These are phyloP conservation scores for Mastacembelus armatus DNA, from an alignment of 2,797 vertebrate genomes.

Conservation along the genomic window DNA sequence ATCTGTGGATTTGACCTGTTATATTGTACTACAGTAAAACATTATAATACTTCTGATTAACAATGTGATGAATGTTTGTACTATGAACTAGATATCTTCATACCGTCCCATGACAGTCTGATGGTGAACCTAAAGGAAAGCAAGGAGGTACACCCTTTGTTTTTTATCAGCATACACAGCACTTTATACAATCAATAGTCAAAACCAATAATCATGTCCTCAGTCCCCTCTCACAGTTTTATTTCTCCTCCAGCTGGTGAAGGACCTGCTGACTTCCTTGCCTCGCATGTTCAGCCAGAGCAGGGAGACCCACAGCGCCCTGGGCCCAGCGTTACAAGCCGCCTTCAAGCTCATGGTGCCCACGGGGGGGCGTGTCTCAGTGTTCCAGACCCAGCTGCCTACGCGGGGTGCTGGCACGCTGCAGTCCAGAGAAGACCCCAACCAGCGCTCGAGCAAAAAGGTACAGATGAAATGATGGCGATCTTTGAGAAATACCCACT, in stretches of 20 bases:
- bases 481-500: too few relatives aligned
- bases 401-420: conserved; percentile 91
- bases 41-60: too few relatives aligned
- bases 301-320: conserved; percentile 93
- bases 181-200: not conserved
- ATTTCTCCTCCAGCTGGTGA: conserved; percentile 87
- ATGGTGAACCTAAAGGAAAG: conserved; percentile 97
- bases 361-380: conserved; percentile 93
- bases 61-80: not conserved
- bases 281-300: conserved; percentile 93
- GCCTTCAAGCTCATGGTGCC: conserved; percentile 96
- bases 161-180: not conserved
- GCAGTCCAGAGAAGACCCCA: conserved; percentile 96
- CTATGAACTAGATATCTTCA: conserved; percentile 83
- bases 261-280: conserved; percentile 89
- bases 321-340: conserved; percentile 95
- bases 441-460: conserved; percentile 96
- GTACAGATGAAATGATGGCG: conserved; percentile 65
- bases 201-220: not conserved
- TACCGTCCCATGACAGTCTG: conserved; percentile 94
- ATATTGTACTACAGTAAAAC: too few relatives aligned
- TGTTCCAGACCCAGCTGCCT: conserved; percentile 96
- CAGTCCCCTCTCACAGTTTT: conserved; percentile 22
- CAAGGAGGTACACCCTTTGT: conserved; percentile 87
- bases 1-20: too few relatives aligned